Evolutionary conservation across 2,797 vertebrate genomes (phyloP).

Genomic region (Amniataba percoides): DNA sequence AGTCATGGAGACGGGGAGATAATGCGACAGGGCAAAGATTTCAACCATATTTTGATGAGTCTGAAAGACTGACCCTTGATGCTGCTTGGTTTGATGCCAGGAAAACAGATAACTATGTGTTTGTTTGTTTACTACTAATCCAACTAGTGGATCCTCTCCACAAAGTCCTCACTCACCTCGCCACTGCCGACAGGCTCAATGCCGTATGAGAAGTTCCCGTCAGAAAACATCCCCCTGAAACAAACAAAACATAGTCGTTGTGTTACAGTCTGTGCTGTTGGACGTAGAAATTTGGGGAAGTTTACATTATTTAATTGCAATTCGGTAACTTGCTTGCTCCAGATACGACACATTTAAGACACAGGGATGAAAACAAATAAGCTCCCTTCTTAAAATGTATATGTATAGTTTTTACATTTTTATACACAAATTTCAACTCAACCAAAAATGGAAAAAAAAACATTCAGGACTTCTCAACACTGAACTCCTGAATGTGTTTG

Average conservation of each 20-base stretch:
- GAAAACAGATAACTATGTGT: background rate
- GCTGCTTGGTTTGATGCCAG: constrained; percentile 4
- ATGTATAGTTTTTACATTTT: too few relatives aligned
- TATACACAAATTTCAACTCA: background rate
- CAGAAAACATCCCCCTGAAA: constrained; percentile 93
- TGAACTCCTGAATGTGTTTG: background rate
- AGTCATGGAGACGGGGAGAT: constrained; percentile 22
- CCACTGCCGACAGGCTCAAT: constrained; percentile 85
- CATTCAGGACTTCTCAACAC: too few relatives aligned
- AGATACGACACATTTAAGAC: too few relatives aligned
- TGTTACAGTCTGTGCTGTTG: background rate
- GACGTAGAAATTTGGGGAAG: background rate
- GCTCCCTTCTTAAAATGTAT: too few relatives aligned
- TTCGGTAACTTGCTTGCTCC: too few relatives aligned
- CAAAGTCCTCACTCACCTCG: constrained; percentile 74
- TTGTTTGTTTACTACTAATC: constrained; percentile 13
- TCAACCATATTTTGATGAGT: constrained; percentile 6
- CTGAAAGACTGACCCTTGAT: background rate
- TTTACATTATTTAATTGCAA: too few relatives aligned
- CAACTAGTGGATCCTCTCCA: background rate
- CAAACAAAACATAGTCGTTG: constrained; percentile 18
- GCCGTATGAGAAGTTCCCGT: constrained; percentile 90
- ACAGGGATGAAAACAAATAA: background rate
- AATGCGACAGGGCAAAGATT: constrained; percentile 22
- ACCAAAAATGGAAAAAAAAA: background rate